Conservation (phyloP, 2,113 vertebrate genomes). For the Amia ocellicauda region DNA sequence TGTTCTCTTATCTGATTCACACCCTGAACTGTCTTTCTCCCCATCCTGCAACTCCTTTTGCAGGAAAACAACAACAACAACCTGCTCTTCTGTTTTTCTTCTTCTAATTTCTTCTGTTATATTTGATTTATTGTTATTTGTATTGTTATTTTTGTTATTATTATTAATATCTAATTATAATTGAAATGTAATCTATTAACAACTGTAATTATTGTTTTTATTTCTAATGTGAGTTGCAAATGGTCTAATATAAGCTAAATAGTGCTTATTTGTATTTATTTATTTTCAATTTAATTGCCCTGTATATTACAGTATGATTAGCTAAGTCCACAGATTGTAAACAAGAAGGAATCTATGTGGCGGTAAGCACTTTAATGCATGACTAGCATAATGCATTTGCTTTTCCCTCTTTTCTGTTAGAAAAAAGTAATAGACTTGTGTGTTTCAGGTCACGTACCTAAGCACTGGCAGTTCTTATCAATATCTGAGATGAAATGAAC, state of each 20-base stretch:
- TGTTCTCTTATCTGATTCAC: conserved; percentile 52
- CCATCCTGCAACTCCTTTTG: conserved; percentile 37
- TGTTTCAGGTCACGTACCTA: conserved; percentile 59
- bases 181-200: too few species aligned
- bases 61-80: conserved; percentile 31
- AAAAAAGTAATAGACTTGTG: conserved; percentile 51
- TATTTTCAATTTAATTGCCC: too few species aligned
- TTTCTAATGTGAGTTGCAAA: too few species aligned
- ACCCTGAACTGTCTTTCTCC: conserved; percentile 40
- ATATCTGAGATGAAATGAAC: conserved; percentile 69
- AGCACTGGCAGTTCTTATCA: conserved; percentile 65
- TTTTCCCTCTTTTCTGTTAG: conserved; percentile 18
- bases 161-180: too few species aligned
- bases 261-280: too few species aligned
- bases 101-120: too few species aligned
- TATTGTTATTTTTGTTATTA: too few species aligned
- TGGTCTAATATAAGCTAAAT: too few species aligned
- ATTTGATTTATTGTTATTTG: too few species aligned
- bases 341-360: background rate
- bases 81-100: conserved; percentile 32
- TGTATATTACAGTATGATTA: background rate
- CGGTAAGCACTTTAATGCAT: background rate
- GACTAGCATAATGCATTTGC: background rate
- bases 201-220: too few species aligned
- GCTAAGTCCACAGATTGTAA: background rate